phyloP scores from a whole-genome alignment of 2,797 vertebrate species.

The Protonibea diacanthus region DNA sequence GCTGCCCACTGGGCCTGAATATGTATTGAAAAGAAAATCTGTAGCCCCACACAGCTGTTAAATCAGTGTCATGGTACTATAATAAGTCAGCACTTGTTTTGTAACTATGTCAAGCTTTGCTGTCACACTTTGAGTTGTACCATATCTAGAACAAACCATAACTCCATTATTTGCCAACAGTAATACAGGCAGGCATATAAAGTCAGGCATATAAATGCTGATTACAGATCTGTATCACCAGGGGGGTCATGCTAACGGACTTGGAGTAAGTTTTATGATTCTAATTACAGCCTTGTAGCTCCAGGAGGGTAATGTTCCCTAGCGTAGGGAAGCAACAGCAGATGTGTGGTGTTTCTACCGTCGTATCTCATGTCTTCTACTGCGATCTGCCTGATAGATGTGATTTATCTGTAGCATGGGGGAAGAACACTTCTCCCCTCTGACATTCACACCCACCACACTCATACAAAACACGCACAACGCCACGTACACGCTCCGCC shows the following conservation, averaged over 20 bases:
- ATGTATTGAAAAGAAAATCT: neutral
- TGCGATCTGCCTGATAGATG: constrained; percentile 75
- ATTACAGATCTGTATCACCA: constrained; percentile 62
- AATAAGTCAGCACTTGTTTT: constrained; percentile 42
- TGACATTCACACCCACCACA: constrained; percentile 72
- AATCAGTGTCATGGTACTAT: constrained; percentile 31
- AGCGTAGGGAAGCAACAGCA: constrained; percentile 74
- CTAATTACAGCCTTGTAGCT: constrained; percentile 72
- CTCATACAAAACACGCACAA: constrained; percentile 58
- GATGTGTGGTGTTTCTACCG: constrained; percentile 75
- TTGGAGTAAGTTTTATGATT: constrained; percentile 72
- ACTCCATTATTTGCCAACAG: constrained; percentile 48
- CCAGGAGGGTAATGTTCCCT: constrained; percentile 73
- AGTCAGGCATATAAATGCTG: constrained; percentile 61
- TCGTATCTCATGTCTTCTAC: constrained; percentile 78
- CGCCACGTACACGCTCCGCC: constrained; percentile 56
- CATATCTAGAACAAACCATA: constrained; percentile 42
- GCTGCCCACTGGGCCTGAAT: neutral
- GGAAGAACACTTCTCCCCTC: constrained; percentile 68
- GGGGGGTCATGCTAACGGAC: constrained; percentile 64
- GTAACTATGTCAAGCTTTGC: constrained; percentile 27
- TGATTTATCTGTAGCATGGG: constrained; percentile 75
- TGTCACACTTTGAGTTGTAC: constrained; percentile 41
- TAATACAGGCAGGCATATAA: constrained; percentile 36
- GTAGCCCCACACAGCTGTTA: neutral